Conservation (phyloP, 2,113 vertebrate species). For the pig (Sus scrofa) region T2T-Sscrofa CM000812.6:176292001-176292500, state of each 20-base stretch:
- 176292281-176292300: slow-evolving; percentile 18
- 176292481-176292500: background rate
- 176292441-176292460: background rate
- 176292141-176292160: background rate
- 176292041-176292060: too few species aligned
- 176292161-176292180: background rate
- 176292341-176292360: background rate
- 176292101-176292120: too few species aligned
- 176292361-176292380: background rate
- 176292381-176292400: background rate
- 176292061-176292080: too few species aligned
- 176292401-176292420: background rate
- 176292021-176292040: too few species aligned
- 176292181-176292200: background rate
- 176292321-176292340: background rate
- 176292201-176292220: slow-evolving; percentile 10
- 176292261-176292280: background rate
- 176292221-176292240: background rate
- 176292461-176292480: background rate
- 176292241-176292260: too few species aligned
- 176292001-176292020: too few species aligned
- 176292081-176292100: too few species aligned
- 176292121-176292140: background rate
- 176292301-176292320: background rate
- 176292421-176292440: background rate